Evolutionary conservation across 2,888 invertebrate species (phyloP).

Genomic region (Odontothrips loti): DNA sequence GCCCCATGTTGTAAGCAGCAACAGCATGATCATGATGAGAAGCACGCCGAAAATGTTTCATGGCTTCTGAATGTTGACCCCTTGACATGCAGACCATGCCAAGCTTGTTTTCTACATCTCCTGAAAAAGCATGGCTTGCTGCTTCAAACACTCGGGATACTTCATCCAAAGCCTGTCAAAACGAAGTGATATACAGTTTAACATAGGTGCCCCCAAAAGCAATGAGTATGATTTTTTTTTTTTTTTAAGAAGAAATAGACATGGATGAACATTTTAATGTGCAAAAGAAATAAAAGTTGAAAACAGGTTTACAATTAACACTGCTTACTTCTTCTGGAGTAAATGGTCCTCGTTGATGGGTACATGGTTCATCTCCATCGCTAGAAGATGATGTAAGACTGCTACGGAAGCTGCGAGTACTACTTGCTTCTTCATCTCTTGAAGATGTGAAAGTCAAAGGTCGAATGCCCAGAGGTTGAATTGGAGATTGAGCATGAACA

Average conservation of each 20-base stretch:
- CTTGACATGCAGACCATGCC: conserved; percentile 58
- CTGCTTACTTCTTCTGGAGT: conserved; percentile 3
- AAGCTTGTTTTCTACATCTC: conserved; percentile 57
- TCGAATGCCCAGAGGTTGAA: background rate
- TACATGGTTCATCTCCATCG: background rate
- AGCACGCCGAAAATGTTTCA: conserved; percentile 54
- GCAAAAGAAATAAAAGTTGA: conserved; percentile 16
- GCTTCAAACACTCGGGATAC: conserved; percentile 40
- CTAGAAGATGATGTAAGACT: background rate
- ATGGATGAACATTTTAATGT: too few relatives aligned
- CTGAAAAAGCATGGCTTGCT: conserved; percentile 53
- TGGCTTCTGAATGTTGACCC: conserved; percentile 54
- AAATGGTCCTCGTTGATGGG: conserved; percentile 5
- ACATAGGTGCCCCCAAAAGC: too few relatives aligned
- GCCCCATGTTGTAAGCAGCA: conserved; percentile 63
- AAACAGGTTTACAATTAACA: background rate
- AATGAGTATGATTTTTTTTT: too few relatives aligned
- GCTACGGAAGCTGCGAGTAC: background rate
- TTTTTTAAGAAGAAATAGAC: too few relatives aligned
- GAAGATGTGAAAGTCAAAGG: background rate
- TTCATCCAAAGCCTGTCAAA: conserved; percentile 40
- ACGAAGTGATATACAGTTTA: too few relatives aligned
- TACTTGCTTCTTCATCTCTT: background rate
- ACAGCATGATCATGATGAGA: conserved; percentile 57
- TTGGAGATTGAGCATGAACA: conserved; percentile 1